A percentile compares a stretch with the other conserved stretches of the same genome.
Evolutionary conservation across 2,113 vertebrate genomes (phyloP).

Genomic region (Sphyrna mokarran): DNA sequence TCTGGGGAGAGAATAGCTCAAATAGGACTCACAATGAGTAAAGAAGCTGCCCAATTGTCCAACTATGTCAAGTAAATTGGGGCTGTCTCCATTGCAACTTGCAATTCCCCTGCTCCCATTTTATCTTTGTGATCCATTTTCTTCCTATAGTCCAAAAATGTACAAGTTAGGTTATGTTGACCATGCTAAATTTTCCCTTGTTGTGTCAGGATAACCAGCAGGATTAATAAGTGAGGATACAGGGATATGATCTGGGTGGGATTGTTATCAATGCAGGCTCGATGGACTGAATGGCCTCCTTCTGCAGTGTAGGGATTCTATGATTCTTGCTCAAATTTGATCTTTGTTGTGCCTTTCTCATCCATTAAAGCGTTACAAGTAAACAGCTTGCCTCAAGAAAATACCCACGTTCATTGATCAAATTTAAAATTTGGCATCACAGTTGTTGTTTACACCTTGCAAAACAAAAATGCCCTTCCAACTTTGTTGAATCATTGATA

Average conservation of each 20-base stretch:
- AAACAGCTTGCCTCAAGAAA: neutral
- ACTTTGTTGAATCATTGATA: neutral
- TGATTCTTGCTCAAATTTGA: neutral
- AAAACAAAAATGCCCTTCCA: neutral
- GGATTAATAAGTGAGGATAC: too few relatives aligned
- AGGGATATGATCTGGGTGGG: too few relatives aligned
- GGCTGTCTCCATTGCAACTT: neutral
- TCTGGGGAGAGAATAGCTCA: neutral
- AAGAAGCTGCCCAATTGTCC: neutral
- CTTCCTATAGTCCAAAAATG: too few relatives aligned
- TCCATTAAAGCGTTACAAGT: neutral
- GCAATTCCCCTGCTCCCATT: neutral
- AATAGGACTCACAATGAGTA: neutral
- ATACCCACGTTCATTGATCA: neutral
- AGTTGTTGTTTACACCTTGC: neutral
- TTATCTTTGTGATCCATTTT: neutral
- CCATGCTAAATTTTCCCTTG: too few relatives aligned
- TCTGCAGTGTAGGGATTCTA: too few relatives aligned
- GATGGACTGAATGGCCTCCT: too few relatives aligned
- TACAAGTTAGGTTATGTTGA: too few relatives aligned
- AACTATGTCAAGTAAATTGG: neutral
- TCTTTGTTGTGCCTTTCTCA: neutral
- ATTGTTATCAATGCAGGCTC: too few relatives aligned
- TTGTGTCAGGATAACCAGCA: too few relatives aligned
- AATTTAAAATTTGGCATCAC: neutral